Evolutionary conservation across 2,888 invertebrate species (phyloP).

Genomic region (Tetragnatha montana): DNA sequence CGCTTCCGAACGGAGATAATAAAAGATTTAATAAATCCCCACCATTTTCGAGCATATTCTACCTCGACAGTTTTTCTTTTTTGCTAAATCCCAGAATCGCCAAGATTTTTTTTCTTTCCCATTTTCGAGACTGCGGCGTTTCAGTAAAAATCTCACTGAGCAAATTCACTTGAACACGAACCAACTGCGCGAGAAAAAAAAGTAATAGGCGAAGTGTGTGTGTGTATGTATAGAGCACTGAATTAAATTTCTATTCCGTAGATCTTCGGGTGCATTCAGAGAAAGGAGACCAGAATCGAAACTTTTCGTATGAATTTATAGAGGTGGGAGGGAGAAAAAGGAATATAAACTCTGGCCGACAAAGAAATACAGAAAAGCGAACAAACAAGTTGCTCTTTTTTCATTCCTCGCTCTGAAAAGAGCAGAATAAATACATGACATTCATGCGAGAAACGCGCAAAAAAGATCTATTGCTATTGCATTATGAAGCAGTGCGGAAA

Average conservation of each 20-base stretch:
- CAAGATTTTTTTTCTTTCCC: no score
- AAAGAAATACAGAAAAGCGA: conserved; percentile 13
- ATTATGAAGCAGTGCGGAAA: conserved; percentile 47
- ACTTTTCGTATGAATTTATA: conserved; percentile 47
- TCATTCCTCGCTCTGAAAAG: neutral
- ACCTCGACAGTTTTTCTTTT: no score
- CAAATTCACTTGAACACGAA: no score
- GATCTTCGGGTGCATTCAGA: neutral
- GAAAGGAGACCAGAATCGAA: conserved; percentile 31
- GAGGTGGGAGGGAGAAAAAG: conserved; percentile 9
- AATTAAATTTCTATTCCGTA: conserved; percentile 46
- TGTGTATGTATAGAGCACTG: conserved; percentile 4
- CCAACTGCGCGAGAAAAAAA: neutral
- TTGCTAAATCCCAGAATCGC: no score
- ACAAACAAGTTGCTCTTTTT: conserved; percentile 23
- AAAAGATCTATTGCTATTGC: conserved; percentile 44
- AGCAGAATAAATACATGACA: conserved; percentile 21
- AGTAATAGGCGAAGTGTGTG: neutral
- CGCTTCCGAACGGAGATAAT: no score
- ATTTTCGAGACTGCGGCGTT: no score
- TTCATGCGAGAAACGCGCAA: conserved; percentile 10
- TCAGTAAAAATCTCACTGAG: no score
- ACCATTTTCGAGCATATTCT: no score
- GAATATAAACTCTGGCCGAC: neutral
- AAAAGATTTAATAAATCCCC: no score